Percentiles rank a stretch among this genome's conserved stretches.
Conservation (phyloP, 92 coral and sea anemone species). For the Heteractis magnifica region DNA sequence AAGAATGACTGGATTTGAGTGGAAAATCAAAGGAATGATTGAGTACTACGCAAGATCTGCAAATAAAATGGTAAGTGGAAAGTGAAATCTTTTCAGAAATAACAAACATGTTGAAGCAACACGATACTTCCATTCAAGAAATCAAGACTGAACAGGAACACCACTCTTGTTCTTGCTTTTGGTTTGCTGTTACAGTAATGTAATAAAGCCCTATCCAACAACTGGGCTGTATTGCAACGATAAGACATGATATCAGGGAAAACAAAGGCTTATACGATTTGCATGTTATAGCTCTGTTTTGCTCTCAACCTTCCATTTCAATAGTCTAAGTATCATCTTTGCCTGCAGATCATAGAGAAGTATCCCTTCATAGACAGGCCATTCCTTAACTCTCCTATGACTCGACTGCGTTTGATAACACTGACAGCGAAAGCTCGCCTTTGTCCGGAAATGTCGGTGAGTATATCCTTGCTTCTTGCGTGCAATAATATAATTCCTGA, state of each 20-base stretch:
- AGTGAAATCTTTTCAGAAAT: neutral
- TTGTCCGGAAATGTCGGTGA: neutral
- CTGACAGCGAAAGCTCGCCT: neutral
- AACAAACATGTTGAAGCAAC: neutral
- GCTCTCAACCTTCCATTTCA: neutral
- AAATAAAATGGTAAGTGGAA: neutral
- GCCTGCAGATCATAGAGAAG: neutral
- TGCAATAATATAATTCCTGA: too few species aligned
- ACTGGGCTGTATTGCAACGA: too few species aligned
- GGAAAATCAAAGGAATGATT: neutral
- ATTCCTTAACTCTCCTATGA: neutral
- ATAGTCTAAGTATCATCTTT: neutral
- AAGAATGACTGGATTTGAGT: neutral
- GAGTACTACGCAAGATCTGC: neutral
- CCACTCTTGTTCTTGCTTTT: too few species aligned
- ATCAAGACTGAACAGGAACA: neutral
- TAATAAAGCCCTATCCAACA: too few species aligned
- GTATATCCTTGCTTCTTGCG: neutral
- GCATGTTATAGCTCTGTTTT: neutral
- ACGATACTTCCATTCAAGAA: neutral
- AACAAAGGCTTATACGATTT: too few species aligned
- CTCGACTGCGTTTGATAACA: neutral
- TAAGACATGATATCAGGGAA: too few species aligned
- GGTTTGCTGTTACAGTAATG: too few species aligned
- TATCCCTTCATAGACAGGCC: neutral